Conservation (phyloP, 2,113 vertebrate species). For the Zosterops lateralis region DNA sequence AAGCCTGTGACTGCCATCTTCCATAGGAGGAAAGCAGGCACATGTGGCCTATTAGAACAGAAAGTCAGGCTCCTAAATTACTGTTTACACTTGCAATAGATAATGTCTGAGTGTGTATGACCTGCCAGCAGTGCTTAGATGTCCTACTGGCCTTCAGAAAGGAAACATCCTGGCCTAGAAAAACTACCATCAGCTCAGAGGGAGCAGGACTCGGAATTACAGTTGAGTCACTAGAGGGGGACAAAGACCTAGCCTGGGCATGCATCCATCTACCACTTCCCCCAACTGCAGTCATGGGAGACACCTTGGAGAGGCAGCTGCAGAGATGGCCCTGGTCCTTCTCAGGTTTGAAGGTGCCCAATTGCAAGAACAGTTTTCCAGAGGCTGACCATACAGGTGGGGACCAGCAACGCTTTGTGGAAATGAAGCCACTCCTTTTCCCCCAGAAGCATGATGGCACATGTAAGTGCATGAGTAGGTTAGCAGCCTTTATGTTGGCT, state of each 20-base stretch:
- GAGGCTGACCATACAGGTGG: background rate
- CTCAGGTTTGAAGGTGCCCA: background rate
- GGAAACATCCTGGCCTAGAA: constrained; percentile 1
- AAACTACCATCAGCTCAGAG: background rate
- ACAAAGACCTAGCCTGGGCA: constrained; percentile 51
- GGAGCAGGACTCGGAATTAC: background rate
- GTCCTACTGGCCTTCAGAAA: constrained; percentile 9
- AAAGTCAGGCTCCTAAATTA: constrained; percentile 12
- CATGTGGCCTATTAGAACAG: background rate
- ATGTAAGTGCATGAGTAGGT: background rate
- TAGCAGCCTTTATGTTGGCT: background rate
- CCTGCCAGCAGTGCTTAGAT: background rate
- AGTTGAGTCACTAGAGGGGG: constrained; percentile 60
- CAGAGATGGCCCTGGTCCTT: background rate
- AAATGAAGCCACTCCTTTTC: background rate
- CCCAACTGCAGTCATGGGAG: background rate
- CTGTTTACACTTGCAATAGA: background rate
- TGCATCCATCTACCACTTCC: background rate
- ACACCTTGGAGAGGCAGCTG: background rate
- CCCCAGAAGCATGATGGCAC: background rate
- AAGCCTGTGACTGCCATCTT: background rate
- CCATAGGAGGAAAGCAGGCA: background rate
- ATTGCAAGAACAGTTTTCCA: background rate
- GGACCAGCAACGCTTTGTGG: background rate
- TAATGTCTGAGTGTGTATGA: background rate